Percentiles rank a stretch among this genome's conserved stretches.
These are phyloP conservation scores for rabbit (Oryctolagus cuniculus) DNA, from an alignment of 2,113 vertebrate species.

Conservation along the genomic window mOryCun1.1 NC_091434.1:57029001-57029500, in stretches of 20 bases:
- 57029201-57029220: constrained; percentile 43
- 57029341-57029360: constrained; percentile 41
- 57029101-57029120: too few species aligned
- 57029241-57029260: not conserved
- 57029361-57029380: constrained; percentile 30
- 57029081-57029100: too few species aligned
- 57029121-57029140: too few species aligned
- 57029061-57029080: too few species aligned
- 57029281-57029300: constrained; percentile 31
- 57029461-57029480: constrained; percentile 13
- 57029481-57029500: constrained; percentile 25
- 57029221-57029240: constrained; percentile 10
- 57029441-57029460: constrained; percentile 24
- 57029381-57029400: constrained; percentile 40
- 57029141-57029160: too few species aligned
- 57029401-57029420: not conserved
- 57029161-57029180: constrained; percentile 38
- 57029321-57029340: not conserved
- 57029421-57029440: constrained; percentile 52
- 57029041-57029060: too few species aligned
- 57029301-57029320: not conserved
- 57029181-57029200: not conserved
- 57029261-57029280: constrained; percentile 5
- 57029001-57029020: too few species aligned
- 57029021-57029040: too few species aligned